Conservation (phyloP, 1,140 invertebrate genomes). For the Caerostris extrusa region DNA sequence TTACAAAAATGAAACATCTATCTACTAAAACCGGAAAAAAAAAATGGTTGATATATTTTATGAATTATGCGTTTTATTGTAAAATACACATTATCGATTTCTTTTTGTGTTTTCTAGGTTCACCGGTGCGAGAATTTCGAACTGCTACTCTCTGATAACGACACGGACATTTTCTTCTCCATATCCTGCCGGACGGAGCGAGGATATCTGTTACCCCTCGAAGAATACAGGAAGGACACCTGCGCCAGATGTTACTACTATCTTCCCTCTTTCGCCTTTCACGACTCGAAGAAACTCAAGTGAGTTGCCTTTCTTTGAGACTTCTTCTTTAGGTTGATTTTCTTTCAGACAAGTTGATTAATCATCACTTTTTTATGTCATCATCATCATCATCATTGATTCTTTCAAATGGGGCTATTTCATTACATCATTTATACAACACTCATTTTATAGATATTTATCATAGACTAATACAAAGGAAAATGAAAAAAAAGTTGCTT, state of each 20-base stretch:
- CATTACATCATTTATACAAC: too few species aligned
- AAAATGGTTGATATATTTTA: too few species aligned
- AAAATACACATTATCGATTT: background rate
- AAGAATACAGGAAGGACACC: constrained; percentile 76
- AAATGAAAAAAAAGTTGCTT: too few species aligned
- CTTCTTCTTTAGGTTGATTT: background rate
- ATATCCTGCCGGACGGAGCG: constrained; percentile 77
- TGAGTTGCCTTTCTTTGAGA: background rate
- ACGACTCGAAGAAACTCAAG: background rate
- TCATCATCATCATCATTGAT: too few species aligned
- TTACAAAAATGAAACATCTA: too few species aligned
- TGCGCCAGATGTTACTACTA: constrained; percentile 79
- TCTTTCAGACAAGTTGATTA: background rate
- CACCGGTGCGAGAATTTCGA: background rate
- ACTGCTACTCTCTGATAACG: background rate
- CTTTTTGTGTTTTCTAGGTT: background rate
- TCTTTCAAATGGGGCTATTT: too few species aligned
- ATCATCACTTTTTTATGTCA: background rate
- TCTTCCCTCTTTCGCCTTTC: constrained; percentile 77
- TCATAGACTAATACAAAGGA: too few species aligned
- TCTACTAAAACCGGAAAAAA: too few species aligned
- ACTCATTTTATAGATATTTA: too few species aligned
- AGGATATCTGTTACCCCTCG: constrained; percentile 72
- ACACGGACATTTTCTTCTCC: constrained; percentile 24
- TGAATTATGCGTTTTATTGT: background rate